Conservation (phyloP, 2,888 invertebrate species). For the Coelogynopora nodosa region DNA sequence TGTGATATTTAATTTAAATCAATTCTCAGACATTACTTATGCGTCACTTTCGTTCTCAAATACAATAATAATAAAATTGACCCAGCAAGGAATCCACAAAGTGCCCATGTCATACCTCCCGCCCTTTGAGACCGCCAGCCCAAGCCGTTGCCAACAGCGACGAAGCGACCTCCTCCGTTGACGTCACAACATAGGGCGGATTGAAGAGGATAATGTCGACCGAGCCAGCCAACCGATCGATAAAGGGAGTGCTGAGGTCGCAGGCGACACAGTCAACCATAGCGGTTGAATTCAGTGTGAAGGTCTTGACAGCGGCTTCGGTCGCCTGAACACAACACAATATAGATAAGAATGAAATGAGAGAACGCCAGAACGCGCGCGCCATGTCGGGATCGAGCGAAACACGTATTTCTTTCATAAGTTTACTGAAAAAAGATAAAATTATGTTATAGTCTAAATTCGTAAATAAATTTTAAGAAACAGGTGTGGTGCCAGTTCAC, state of each 20-base stretch:
- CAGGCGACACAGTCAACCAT: slow-evolving; percentile 16
- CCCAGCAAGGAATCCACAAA: not conserved
- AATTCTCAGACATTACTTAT: no score
- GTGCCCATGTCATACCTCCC: slow-evolving; percentile 62
- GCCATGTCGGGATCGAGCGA: no score
- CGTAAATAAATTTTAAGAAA: not conserved
- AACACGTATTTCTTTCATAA: no score
- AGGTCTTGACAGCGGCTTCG: not conserved
- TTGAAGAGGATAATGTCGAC: slow-evolving; percentile 90
- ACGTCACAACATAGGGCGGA: slow-evolving; percentile 93
- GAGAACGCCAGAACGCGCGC: no score
- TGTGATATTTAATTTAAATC: no score
- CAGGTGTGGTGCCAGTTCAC: no score
- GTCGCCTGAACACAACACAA: slow-evolving; percentile 49
- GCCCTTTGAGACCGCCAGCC: slow-evolving; percentile 65
- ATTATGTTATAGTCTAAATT: no score
- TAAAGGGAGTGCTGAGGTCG: slow-evolving; percentile 41
- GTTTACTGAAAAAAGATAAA: no score
- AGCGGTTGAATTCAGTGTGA: not conserved
- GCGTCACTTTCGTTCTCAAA: not conserved
- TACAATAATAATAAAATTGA: not conserved
- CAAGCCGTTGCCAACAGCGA: slow-evolving; percentile 60
- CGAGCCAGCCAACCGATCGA: slow-evolving; percentile 64
- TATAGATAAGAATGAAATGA: not conserved
- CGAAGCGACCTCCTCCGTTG: slow-evolving; percentile 68